Percentiles rank a stretch among this genome's conserved stretches.
These are phyloP conservation scores for Lissocephala sabroskyi DNA, from an alignment of 2,888 invertebrate genomes.

Conservation along the genomic window DNA sequence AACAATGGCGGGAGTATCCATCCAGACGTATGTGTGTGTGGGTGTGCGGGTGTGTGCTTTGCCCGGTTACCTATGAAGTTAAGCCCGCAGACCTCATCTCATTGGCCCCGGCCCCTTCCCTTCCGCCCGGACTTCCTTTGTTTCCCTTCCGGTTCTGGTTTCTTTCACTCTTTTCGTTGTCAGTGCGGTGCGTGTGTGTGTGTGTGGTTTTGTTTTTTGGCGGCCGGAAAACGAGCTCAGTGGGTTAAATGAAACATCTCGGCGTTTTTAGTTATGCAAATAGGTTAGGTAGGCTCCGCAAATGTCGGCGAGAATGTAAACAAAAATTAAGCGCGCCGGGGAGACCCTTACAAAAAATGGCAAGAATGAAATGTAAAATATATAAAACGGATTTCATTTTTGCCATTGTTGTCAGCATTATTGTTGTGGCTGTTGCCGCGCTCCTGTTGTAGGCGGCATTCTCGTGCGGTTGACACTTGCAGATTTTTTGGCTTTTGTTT, in stretches of 20 bases:
- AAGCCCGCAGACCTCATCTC: neutral
- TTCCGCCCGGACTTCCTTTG: neutral
- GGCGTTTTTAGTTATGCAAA: slow-evolving; percentile 37
- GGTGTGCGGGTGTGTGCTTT: neutral
- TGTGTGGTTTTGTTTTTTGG: slow-evolving; percentile 34
- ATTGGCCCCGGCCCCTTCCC: too few relatives aligned
- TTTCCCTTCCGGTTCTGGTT: slow-evolving; percentile 20
- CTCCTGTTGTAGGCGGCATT: too few relatives aligned
- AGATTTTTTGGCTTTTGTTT: too few relatives aligned
- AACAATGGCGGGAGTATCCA: too few relatives aligned
- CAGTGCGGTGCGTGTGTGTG: slow-evolving; percentile 6
- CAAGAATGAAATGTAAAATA: slow-evolving; percentile 30
- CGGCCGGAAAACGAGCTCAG: slow-evolving; percentile 47
- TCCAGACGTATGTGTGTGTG: slow-evolving; percentile 9
- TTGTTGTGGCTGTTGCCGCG: neutral
- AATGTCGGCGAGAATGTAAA: slow-evolving; percentile 32
- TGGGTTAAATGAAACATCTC: slow-evolving; percentile 55
- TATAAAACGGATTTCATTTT: slow-evolving; percentile 14
- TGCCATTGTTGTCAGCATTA: neutral
- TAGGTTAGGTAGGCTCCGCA: slow-evolving; percentile 33
- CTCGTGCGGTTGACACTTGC: too few relatives aligned
- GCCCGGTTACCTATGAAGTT: neutral
- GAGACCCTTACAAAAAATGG: too few relatives aligned
- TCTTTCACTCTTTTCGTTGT: slow-evolving; percentile 14
- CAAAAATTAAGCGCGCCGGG: slow-evolving; percentile 36